A percentile compares a stretch with the other conserved stretches of the same genome.
Conservation (phyloP, 2,888 invertebrate species). For the Ommatoiulus sabulosus region DNA sequence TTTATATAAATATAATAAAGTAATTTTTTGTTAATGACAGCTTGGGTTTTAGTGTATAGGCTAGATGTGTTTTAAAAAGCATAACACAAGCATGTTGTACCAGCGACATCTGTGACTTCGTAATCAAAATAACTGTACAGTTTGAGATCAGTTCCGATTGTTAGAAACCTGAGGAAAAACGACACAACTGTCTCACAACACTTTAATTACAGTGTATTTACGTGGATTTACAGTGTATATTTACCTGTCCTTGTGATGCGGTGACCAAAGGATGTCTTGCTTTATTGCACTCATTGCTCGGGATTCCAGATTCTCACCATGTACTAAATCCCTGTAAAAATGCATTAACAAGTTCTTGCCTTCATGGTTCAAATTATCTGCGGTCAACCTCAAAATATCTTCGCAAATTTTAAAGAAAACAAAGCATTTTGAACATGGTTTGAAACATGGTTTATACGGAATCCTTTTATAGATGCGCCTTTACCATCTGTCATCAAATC, state of each 20-base stretch:
- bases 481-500: too few relatives aligned
- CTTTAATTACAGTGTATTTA: not conserved
- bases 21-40: too few relatives aligned
- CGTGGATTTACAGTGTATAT: not conserved
- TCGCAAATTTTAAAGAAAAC: not conserved
- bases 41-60: conserved; percentile 68
- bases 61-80: too few relatives aligned
- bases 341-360: not conserved
- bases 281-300: conserved; percentile 45
- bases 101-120: conserved; percentile 72
- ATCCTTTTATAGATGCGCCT: too few relatives aligned
- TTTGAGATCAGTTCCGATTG: conserved; percentile 91
- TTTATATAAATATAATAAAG: too few relatives aligned
- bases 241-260: conserved; percentile 48
- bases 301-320: not conserved
- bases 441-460: not conserved
- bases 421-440: not conserved
- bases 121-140: conserved; percentile 72
- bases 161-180: conserved; percentile 74
- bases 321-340: not conserved
- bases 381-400: not conserved
- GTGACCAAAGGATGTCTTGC: conserved; percentile 53
- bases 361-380: not conserved
- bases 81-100: not conserved
- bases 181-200: not conserved